Evolutionary conservation across 2,888 invertebrate genomes (phyloP).

Genomic region (Drosophila lutescens): DNA sequence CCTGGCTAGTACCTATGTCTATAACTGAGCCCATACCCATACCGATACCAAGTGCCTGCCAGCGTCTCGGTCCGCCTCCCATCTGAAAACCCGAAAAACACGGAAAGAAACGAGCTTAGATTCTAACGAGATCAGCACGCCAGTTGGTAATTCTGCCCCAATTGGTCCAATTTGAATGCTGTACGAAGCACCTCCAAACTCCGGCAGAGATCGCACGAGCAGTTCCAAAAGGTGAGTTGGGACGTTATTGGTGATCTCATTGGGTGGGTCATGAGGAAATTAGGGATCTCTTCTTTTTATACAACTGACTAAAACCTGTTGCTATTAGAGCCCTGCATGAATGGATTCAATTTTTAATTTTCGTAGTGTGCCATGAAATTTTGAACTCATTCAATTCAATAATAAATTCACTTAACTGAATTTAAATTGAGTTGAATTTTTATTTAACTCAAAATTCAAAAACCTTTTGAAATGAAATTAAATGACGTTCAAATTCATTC

Average conservation of each 20-base stretch:
- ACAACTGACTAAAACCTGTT: not conserved
- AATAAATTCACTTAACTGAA: too few species aligned
- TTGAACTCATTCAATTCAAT: too few species aligned
- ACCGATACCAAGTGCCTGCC: conserved; percentile 19
- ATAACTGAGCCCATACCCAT: conserved; percentile 8
- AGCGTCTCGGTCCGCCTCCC: conserved; percentile 46
- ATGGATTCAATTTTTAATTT: too few species aligned
- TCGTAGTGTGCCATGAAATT: too few species aligned
- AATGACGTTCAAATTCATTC: too few species aligned
- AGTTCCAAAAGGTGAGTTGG: conserved; percentile 30
- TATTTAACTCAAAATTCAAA: too few species aligned
- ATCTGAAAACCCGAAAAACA: conserved; percentile 49
- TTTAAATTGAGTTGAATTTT: too few species aligned
- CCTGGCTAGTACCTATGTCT: conserved; percentile 12
- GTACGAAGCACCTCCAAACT: conserved; percentile 5
- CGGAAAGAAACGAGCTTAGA: conserved; percentile 57
- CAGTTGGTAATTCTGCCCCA: conserved; percentile 32
- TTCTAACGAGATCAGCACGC: conserved; percentile 59
- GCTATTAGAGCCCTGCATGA: too few species aligned
- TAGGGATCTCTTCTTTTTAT: not conserved
- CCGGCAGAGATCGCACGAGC: conserved; percentile 13
- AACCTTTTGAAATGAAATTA: too few species aligned
- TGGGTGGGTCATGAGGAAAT: not conserved
- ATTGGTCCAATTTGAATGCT: conserved; percentile 48
- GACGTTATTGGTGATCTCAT: conserved; percentile 13